These are phyloP conservation scores for Quadroppia sp. DNA, from an alignment of 2,888 invertebrate species.

Conservation along the genomic window DNA sequence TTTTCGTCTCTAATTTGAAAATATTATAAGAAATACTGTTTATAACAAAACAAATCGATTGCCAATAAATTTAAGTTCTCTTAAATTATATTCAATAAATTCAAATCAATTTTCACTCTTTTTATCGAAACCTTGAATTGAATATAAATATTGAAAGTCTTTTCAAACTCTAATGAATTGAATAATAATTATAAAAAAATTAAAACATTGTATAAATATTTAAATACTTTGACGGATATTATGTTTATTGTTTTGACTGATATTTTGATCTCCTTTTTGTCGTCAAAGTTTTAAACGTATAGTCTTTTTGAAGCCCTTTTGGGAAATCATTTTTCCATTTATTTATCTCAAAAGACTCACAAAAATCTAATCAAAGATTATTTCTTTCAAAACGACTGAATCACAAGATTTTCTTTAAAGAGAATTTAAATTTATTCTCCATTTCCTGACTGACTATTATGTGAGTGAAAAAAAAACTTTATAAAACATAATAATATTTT, in stretches of 20 bases:
- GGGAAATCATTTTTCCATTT: slow-evolving; percentile 28
- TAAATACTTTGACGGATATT: neutral
- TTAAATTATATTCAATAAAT: no score
- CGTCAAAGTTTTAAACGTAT: no score
- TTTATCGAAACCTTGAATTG: no score
- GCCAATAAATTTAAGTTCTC: no score
- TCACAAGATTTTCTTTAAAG: neutral
- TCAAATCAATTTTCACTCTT: no score
- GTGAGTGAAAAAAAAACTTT: neutral
- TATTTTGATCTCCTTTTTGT: no score
- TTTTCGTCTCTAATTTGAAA: neutral
- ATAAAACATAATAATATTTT: neutral
- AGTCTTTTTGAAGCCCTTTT: neutral
- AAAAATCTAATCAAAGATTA: slow-evolving; percentile 22
- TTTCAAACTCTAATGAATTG: no score
- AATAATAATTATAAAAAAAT: no score
- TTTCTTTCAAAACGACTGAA: neutral
- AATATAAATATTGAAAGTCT: no score
- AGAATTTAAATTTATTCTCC: neutral
- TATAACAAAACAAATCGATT: no score
- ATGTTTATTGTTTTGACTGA: no score
- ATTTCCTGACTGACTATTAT: neutral
- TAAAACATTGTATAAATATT: neutral
- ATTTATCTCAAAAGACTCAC: slow-evolving; percentile 18
- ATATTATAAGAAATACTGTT: no score